Percentiles rank a stretch among this genome's conserved stretches.
Evolutionary conservation across 2,113 vertebrate species (phyloP).

Genomic region (Misgurnus anguillicaudatus): DNA sequence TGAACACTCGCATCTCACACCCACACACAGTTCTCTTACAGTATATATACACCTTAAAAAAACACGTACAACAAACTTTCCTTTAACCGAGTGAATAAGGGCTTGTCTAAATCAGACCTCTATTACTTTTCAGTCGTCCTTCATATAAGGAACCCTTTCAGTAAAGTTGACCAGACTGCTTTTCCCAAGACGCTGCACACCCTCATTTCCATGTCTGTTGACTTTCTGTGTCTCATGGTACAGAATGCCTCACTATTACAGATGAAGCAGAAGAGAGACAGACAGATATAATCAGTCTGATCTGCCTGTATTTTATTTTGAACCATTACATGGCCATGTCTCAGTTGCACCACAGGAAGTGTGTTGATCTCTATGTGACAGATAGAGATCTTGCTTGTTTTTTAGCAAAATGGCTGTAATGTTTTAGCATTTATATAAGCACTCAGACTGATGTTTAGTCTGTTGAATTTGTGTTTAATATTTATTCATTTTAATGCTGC

Average conservation of each 20-base stretch:
- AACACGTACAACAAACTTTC: background rate
- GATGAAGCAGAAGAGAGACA: background rate
- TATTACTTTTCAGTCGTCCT: background rate
- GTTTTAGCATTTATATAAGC: background rate
- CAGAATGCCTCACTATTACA: background rate
- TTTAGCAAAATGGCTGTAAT: background rate
- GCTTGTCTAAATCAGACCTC: background rate
- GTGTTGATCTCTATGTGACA: background rate
- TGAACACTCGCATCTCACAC: background rate
- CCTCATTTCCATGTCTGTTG: background rate
- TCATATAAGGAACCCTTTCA: background rate
- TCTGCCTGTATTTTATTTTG: background rate
- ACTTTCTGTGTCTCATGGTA: background rate
- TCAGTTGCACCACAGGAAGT: constrained; percentile 15
- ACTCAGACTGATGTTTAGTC: constrained; percentile 7
- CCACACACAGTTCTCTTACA: background rate
- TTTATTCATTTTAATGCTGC: background rate
- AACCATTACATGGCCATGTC: background rate
- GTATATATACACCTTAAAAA: background rate
- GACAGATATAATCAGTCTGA: background rate
- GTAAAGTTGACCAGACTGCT: background rate
- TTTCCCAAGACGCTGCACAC: background rate
- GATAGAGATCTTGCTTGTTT: background rate
- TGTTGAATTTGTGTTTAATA: constrained; percentile 16
- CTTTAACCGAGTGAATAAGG: background rate